Percentiles rank a stretch among this genome's conserved stretches.
These are phyloP conservation scores for Larimichthys polyactis DNA, from an alignment of 2,113 vertebrate genomes.

Conservation along the genomic window DNA sequence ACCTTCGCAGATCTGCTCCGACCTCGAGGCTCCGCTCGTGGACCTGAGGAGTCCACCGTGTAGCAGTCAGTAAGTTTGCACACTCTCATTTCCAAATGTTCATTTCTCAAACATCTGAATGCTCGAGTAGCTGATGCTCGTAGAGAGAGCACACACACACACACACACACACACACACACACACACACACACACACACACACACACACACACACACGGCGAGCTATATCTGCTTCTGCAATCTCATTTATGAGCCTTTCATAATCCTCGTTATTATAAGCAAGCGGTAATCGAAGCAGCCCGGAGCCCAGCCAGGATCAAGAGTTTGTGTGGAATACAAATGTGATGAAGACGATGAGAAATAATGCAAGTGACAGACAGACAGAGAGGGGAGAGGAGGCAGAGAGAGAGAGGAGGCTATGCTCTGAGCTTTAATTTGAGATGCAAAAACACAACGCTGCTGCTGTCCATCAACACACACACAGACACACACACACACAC, in stretches of 20 bases:
- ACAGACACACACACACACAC: too few species aligned
- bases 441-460: background rate
- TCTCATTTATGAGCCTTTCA: conserved; percentile 23
- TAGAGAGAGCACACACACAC: background rate
- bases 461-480: background rate
- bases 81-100: background rate
- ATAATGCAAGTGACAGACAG: background rate
- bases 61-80: too few species aligned
- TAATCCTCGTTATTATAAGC: conserved; percentile 47
- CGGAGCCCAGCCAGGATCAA: background rate
- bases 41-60: too few species aligned
- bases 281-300: background rate
- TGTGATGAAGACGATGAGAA: background rate
- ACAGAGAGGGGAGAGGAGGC: background rate
- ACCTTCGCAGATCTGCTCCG: background rate
- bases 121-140: background rate
- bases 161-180: background rate
- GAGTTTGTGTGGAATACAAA: conserved; percentile 6
- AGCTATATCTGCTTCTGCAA: conserved; percentile 3
- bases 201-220: background rate
- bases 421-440: background rate
- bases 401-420: background rate
- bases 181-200: background rate
- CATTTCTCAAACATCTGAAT: background rate
- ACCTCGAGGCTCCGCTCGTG: too few species aligned